Evolutionary conservation across 2,113 vertebrate genomes (phyloP).

Genomic region (Coptodon rendalli): DNA sequence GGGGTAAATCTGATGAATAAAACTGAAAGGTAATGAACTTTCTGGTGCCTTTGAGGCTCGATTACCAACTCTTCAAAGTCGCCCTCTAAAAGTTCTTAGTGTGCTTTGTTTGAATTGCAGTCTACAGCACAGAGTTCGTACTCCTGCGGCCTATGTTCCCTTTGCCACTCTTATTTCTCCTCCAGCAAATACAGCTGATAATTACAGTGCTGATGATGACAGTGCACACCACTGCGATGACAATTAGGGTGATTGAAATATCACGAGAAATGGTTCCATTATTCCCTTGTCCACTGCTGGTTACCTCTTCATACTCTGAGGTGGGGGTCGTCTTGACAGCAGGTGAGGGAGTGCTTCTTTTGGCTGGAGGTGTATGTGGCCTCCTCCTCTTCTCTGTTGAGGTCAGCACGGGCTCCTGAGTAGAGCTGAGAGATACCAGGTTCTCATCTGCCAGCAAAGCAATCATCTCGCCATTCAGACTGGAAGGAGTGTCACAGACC

Average conservation of each 20-base stretch:
- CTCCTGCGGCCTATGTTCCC: constrained; percentile 35
- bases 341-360: constrained; percentile 30
- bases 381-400: constrained; percentile 34
- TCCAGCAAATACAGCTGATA: constrained; percentile 56
- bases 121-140: constrained; percentile 59
- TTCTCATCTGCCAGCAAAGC: constrained; percentile 37
- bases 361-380: constrained; percentile 18
- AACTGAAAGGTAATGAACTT: not conserved
- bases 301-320: constrained; percentile 1
- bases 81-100: not conserved
- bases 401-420: constrained; percentile 7
- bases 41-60: not conserved
- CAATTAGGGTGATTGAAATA: constrained; percentile 35
- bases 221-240: constrained; percentile 49
- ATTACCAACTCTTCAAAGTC: not conserved
- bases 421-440: constrained; percentile 3
- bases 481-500: constrained; percentile 68
- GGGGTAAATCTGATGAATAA: not conserved
- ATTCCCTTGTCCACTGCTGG: constrained; percentile 2
- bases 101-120: not conserved
- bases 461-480: constrained; percentile 60
- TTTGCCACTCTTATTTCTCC: constrained; percentile 51
- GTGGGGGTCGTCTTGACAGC: constrained; percentile 28
- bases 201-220: constrained; percentile 51
- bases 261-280: not conserved